phyloP scores from a whole-genome alignment of 2,797 vertebrate genomes.

The Crenichthys baileyi region DNA sequence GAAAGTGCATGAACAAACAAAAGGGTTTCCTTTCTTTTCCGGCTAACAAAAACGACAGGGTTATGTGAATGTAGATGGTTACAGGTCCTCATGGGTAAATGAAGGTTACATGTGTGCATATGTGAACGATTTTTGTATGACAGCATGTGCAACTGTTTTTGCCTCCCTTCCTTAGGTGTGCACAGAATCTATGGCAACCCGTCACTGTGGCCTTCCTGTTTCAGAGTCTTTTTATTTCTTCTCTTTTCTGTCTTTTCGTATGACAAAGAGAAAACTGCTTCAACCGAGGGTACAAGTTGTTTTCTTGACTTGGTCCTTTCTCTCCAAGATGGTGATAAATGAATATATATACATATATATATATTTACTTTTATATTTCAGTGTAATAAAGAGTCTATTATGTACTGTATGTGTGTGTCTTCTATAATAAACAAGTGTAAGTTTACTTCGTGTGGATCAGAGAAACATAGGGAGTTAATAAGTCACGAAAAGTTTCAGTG shows the following conservation, averaged over 20 bases:
- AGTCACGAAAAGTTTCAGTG: neutral
- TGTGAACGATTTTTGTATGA: constrained; percentile 28
- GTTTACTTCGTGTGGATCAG: neutral
- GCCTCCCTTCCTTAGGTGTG: constrained; percentile 69
- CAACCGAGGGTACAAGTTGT: constrained; percentile 71
- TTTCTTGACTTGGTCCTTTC: constrained; percentile 82
- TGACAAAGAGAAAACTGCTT: constrained; percentile 74
- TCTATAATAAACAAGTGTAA: constrained; percentile 36
- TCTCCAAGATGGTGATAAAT: constrained; percentile 82
- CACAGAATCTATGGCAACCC: constrained; percentile 77
- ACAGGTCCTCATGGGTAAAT: constrained; percentile 43
- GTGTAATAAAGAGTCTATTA: constrained; percentile 86
- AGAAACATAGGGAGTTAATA: neutral
- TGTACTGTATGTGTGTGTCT: constrained; percentile 72
- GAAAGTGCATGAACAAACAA: constrained; percentile 22
- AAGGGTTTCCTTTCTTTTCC: neutral
- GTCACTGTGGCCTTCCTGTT: constrained; percentile 84
- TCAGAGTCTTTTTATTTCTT: constrained; percentile 54
- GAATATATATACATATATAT: constrained; percentile 83
- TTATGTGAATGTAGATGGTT: constrained; percentile 51
- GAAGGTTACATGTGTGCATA: constrained; percentile 24
- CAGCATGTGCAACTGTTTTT: constrained; percentile 60
- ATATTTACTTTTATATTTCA: constrained; percentile 88
- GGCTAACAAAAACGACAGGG: constrained; percentile 22
- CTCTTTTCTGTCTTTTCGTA: constrained; percentile 55